A percentile compares a stretch with the other conserved stretches of the same genome.
These are phyloP conservation scores for Sminthopsis crassicaudata DNA, from an alignment of 2,113 vertebrate species.

Conservation along the genomic window DNA sequence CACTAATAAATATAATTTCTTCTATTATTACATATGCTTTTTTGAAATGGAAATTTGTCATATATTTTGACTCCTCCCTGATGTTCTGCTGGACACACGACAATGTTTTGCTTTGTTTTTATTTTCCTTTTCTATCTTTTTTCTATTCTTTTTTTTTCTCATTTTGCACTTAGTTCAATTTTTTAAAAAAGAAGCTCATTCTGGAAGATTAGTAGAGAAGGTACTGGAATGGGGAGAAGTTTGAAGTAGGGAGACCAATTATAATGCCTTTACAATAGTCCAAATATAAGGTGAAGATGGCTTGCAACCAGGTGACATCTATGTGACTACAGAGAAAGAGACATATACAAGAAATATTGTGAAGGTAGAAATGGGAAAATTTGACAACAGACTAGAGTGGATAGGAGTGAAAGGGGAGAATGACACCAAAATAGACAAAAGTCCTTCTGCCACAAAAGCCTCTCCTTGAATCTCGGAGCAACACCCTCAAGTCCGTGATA, in stretches of 20 bases:
- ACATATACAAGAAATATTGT: background rate
- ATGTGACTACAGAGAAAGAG: background rate
- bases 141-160: no score
- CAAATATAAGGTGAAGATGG: background rate
- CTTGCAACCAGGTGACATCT: background rate
- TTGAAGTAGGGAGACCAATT: background rate
- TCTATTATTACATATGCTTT: no score
- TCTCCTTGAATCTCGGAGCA: background rate
- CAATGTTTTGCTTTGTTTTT: no score
- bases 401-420: background rate
- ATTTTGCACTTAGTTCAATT: no score
- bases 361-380: background rate
- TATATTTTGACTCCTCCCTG: no score
- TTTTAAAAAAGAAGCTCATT: background rate
- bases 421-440: background rate
- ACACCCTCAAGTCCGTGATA: background rate
- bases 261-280: background rate
- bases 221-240: background rate
- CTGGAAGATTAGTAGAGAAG: background rate
- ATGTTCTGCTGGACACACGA: no score
- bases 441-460: background rate
- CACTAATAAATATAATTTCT: no score
- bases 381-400: background rate
- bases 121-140: no score
- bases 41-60: no score